Base-by-base conservation (phyloP, 1,140 invertebrate species). In the Aphaenogaster rudis region DNA sequence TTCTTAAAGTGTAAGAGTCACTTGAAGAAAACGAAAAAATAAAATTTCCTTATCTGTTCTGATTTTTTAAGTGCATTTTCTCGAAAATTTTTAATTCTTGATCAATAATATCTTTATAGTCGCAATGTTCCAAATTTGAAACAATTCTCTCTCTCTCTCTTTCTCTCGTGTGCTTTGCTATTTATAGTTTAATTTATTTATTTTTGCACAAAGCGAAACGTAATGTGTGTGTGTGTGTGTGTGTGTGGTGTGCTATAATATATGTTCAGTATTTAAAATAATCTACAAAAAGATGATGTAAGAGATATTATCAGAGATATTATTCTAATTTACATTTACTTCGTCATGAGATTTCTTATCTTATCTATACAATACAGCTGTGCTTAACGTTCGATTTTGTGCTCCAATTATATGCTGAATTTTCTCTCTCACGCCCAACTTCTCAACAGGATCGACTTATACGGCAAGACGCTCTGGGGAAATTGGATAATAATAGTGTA, bases 331-430 rank as follows among this genome's bases (percentile, higher is more conserved):
- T 42, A 66, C n/a, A 64, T 21, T 36, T 63, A 67, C 6, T 80
- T 67, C 36, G n/a, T 45, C 48, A 39, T 39, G 0, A 67, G 7
- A 48, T 28, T 80, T 67, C 61, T 79, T 67, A 67, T 80, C 63
- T 67, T 80, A 80, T 80, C 63, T 80, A 1, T 50, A 64, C 13
- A 52, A 80, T 63, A 9, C 63, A 80, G 45, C 45, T 64, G 45
- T 52, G 17, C 13, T 80, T 52, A 80, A 54, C 7, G 17, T 52
- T 66, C 11, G 13, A 80, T 80, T 80, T n/a, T 66, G 1, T 54
- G 28, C 11, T 67, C 45, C 28, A 78, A 28, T 64, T 39, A 39
- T 39, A 45, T 78, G 15, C 9, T 8, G 11, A 67, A 28, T 42
- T 54, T 80, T 67, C 4, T 1, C 9, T 64, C 9, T n/a, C n/a